Conservation (phyloP, 2,113 vertebrate genomes). For the Galeopterus variegatus region DNA sequence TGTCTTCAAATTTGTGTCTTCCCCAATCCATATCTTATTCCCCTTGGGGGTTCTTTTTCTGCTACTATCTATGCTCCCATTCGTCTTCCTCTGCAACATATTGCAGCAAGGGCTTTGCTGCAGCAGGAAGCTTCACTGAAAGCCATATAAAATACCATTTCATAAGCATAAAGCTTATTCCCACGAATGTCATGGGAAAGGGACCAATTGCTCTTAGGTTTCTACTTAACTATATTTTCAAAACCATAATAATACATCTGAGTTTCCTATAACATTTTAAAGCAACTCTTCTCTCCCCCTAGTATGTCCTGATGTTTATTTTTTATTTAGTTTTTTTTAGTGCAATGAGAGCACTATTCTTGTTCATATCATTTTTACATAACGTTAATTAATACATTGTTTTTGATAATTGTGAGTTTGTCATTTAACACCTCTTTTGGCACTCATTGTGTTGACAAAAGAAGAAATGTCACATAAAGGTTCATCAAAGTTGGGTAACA, state of each 20-base stretch:
- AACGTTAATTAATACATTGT: constrained; percentile 27
- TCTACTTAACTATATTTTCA: constrained; percentile 25
- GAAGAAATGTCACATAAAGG: no score
- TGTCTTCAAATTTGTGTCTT: constrained; percentile 61
- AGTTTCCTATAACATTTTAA: neutral
- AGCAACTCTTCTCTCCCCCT: constrained; percentile 23
- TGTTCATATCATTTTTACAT: constrained; percentile 27
- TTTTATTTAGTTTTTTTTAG: neutral
- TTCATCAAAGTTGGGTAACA: neutral
- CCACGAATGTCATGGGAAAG: neutral
- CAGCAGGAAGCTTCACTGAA: neutral
- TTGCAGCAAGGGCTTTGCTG: neutral
- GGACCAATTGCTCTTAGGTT: neutral
- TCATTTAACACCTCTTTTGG: neutral
- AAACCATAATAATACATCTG: neutral
- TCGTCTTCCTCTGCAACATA: neutral
- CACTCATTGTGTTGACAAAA: neutral
- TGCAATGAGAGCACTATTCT: neutral
- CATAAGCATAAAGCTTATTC: neutral
- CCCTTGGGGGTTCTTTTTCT: neutral
- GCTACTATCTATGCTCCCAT: neutral
- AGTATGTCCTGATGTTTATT: neutral
- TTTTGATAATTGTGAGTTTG: constrained; percentile 9
- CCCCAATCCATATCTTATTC: neutral
- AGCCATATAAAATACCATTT: constrained; percentile 42